Conservation (phyloP, 2,113 vertebrate species). For the Holacanthus passer region DNA sequence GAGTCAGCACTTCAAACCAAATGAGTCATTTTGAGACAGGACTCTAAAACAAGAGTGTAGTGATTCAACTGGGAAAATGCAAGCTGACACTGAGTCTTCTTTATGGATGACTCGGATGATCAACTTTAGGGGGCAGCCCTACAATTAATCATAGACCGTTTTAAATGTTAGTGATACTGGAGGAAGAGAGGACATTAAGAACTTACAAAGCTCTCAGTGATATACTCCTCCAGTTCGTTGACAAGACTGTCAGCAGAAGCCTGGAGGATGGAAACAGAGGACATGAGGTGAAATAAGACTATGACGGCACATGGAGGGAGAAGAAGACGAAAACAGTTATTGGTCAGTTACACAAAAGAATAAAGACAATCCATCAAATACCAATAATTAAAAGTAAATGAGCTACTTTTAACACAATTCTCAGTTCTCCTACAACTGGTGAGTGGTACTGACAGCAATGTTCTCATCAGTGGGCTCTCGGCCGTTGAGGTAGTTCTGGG, state of each 20-base stretch:
- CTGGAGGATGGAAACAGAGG: slow-evolving; percentile 58
- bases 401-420: neutral
- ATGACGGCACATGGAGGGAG: neutral
- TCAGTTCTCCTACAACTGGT: neutral
- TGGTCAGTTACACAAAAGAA: neutral
- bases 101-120: neutral
- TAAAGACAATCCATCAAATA: neutral
- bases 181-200: neutral
- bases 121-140: neutral
- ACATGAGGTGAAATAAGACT: neutral
- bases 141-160: neutral
- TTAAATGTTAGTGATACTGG: too few relatives aligned
- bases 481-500: slow-evolving; percentile 90
- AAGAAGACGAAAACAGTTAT: neutral
- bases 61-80: neutral
- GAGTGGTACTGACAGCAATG: slow-evolving; percentile 85
- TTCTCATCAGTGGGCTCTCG: slow-evolving; percentile 89
- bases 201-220: slow-evolving; percentile 93
- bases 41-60: neutral
- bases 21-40: too few relatives aligned
- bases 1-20: neutral
- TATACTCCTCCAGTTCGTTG: slow-evolving; percentile 89
- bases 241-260: slow-evolving; percentile 87
- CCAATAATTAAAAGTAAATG: neutral
- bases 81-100: too few relatives aligned